Evolutionary conservation across 2,888 invertebrate genomes (phyloP).

Genomic region (Ellobium chinense): DNA sequence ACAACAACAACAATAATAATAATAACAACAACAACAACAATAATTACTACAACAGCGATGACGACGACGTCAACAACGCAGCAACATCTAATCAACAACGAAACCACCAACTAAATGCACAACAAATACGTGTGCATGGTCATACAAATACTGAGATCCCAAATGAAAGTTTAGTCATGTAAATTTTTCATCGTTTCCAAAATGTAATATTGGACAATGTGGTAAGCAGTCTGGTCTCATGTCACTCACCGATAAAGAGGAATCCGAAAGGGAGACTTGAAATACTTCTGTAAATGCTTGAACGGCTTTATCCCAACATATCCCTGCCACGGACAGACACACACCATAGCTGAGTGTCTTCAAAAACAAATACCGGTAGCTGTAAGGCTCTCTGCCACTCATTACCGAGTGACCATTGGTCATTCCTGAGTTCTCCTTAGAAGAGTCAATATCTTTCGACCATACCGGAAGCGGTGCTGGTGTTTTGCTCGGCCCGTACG

Average conservation of each 20-base stretch:
- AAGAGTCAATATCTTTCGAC: neutral
- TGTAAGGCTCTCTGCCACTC: constrained; percentile 44
- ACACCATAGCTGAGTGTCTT: constrained; percentile 63
- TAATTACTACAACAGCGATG: too few relatives aligned
- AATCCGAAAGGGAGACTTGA: constrained; percentile 55
- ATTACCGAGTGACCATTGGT: constrained; percentile 16
- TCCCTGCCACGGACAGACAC: constrained; percentile 59
- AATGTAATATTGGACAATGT: too few relatives aligned
- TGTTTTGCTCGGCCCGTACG: constrained; percentile 45
- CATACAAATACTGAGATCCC: too few relatives aligned
- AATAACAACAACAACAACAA: too few relatives aligned
- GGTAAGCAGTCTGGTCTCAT: too few relatives aligned
- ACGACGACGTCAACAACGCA: too few relatives aligned
- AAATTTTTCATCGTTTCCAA: too few relatives aligned
- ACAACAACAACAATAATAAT: too few relatives aligned
- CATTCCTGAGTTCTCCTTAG: neutral
- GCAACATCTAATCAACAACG: too few relatives aligned
- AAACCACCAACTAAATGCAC: too few relatives aligned
- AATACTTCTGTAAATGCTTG: constrained; percentile 58
- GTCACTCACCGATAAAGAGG: constrained; percentile 56
- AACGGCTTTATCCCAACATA: constrained; percentile 65
- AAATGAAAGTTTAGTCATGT: too few relatives aligned
- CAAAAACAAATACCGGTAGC: constrained; percentile 62
- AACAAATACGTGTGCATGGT: too few relatives aligned
- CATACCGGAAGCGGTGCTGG: constrained; percentile 1